Evolutionary conservation across 2,113 vertebrate species (phyloP), one percentile per base, ranked within the genome.

Genomic region (Gallinago jamesoni): DNA sequence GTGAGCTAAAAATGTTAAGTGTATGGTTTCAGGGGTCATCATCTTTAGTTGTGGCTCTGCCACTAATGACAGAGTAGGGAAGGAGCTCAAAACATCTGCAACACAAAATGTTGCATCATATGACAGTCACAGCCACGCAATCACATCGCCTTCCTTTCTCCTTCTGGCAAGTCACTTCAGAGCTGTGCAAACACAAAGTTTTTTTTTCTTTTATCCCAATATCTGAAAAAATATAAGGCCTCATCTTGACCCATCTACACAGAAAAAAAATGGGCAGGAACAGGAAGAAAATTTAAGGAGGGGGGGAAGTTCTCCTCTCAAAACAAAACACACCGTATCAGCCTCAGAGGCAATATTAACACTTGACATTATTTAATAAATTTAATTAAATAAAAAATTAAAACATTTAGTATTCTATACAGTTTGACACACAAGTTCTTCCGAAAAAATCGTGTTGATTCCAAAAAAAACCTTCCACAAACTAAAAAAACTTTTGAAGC

Each of bases 381-480:
- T 37, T 37, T 37, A 37, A 37, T 37, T 37, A 37, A 37, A 37
- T 37, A 37, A 37, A 37, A 37, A 67, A n/a, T 4, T 76, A 53
- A 83, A 90, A 13, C 3, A 50, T 62, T 10, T 31, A 70, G 35
- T 21, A 84, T 56, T 62, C 21, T 20, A 60, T 10, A 66, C 0
- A 1, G 24, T 70, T 59, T n/a, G 50, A 47, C 12, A 64, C 15
- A 55, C 3, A 59, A 63, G 9, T 69, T 64, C 7, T 12, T 12
- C 12, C 7, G 27, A 64, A 78, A 87, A 60, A 43, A 4, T 69
- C 11, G 24, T 18, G 16, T 5, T 84, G 18, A 37, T 53, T 73
- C 3, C 14, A 16, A 25, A 39, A 84, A 64, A 25, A 6, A 0
- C 1, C 1, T 2, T 64, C 6, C 64, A 3, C 2, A 60, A 53